Base-by-base conservation (phyloP, 2,113 vertebrate genomes). In the Clarias magur region DNA sequence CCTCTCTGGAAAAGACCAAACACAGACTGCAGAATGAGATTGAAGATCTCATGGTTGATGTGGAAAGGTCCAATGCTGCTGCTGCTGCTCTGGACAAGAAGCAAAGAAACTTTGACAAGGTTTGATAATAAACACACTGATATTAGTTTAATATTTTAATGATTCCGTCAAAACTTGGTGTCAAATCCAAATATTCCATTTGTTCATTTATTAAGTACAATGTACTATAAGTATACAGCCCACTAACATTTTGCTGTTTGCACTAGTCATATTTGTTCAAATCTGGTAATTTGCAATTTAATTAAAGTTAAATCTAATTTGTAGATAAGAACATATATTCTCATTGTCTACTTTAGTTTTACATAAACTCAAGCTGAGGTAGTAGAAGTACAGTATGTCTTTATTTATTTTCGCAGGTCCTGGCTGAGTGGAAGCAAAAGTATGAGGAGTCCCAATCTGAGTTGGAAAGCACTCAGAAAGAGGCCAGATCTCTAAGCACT, bases 11-110 rank as follows among this genome's bases (percentile, higher is more conserved):
- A 91, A 96, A 96, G 91, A 96, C 95, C 82, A 96, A 97, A 85
- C 96, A 97, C 92, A 94, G 96, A 16, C 92, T 97, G 62, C 96
- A 97, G 91, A 95, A 96, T 92, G 96, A 96, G 92, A 96, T 97
- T 0, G 96, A 97, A 91, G 96, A 97, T 89, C 94, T 97, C 0
- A 96, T 95, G 95, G 96, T 95, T 2, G 96, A 96, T 0, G 91
- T 97, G 82, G 96, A 97, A 88, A 88, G 96, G 8, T 96, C 96
- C 0, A 96, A 96, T 0, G 95, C 95, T 0, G 96, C 95, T 0
- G 96, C 96, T 0, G 96, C 96, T 0, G 91, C 92, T 80, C 86
- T 97, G 86, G 96, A 97, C 92, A 97, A 97, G 91, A 97, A 96
- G 84, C 96, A 97, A 92, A 95, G 94, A 79, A 97, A 96, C 90